Evolutionary conservation across 2,888 invertebrate species (phyloP).

Genomic region (Peribatodes rhomboidaria): DNA sequence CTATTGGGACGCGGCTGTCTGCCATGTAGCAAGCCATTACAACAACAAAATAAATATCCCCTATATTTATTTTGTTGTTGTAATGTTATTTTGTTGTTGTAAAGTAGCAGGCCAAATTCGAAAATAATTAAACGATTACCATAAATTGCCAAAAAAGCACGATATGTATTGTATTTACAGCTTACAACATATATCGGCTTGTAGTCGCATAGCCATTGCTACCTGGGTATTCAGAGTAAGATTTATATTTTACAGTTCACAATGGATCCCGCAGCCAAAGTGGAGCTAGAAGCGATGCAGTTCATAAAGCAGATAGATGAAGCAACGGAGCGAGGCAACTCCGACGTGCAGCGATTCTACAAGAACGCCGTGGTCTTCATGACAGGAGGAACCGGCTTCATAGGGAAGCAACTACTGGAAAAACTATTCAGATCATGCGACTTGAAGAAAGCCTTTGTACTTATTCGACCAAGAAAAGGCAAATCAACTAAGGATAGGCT

Average conservation of each 20-base stretch:
- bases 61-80: no score
- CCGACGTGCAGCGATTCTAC: background rate
- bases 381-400: background rate
- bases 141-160: constrained; percentile 1
- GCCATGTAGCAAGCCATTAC: no score
- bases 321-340: background rate
- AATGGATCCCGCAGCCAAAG: background rate
- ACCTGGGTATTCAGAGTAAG: no score
- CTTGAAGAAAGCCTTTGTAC: constrained; percentile 18
- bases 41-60: no score
- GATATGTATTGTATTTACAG: no score
- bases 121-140: no score
- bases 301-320: background rate
- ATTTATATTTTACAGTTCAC: background rate
- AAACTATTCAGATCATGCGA: constrained; percentile 24
- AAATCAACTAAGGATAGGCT: constrained; percentile 9
- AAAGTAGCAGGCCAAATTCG: no score
- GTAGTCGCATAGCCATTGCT: background rate
- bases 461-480: constrained; percentile 22
- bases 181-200: no score
- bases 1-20: no score
- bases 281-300: background rate
- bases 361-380: background rate
- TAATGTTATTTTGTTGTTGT: no score
- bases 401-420: constrained; percentile 4